phyloP scores from a whole-genome alignment of 2,888 invertebrate genomes.

The Apotomis betuletana region DNA sequence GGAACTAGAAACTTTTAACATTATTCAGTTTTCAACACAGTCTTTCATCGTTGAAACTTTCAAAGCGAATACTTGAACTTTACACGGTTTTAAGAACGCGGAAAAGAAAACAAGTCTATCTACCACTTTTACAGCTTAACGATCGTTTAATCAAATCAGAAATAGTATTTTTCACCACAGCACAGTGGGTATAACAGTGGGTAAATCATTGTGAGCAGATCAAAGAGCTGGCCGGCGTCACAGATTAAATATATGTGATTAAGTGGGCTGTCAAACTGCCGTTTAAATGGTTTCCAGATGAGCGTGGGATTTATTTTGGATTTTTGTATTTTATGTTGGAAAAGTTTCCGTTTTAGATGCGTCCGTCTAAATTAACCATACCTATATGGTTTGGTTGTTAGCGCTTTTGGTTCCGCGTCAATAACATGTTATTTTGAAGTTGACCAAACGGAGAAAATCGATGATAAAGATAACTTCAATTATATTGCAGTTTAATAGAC shows the following conservation, averaged over 20 bases:
- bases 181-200: background rate
- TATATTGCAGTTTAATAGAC: too few relatives aligned
- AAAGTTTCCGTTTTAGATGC: constrained; percentile 12
- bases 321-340: background rate
- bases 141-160: constrained; percentile 27
- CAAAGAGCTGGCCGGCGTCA: constrained; percentile 21
- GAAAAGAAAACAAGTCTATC: constrained; percentile 18
- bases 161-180: constrained; percentile 22
- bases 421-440: background rate
- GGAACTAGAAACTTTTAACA: too few relatives aligned
- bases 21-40: background rate
- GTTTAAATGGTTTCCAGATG: constrained; percentile 27
- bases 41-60: background rate
- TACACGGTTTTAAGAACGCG: background rate
- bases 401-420: background rate
- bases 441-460: background rate
- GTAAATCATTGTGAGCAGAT: constrained; percentile 31
- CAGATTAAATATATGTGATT: constrained; percentile 19
- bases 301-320: constrained; percentile 12
- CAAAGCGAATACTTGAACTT: background rate
- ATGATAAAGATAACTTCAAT: too few relatives aligned
- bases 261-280: constrained; percentile 20
- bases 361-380: background rate
- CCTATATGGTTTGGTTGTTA: background rate
- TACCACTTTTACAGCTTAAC: constrained; percentile 7